These are phyloP conservation scores for Engraulis encrasicolus DNA, from an alignment of 2,113 vertebrate genomes.

Conservation along the genomic window DNA sequence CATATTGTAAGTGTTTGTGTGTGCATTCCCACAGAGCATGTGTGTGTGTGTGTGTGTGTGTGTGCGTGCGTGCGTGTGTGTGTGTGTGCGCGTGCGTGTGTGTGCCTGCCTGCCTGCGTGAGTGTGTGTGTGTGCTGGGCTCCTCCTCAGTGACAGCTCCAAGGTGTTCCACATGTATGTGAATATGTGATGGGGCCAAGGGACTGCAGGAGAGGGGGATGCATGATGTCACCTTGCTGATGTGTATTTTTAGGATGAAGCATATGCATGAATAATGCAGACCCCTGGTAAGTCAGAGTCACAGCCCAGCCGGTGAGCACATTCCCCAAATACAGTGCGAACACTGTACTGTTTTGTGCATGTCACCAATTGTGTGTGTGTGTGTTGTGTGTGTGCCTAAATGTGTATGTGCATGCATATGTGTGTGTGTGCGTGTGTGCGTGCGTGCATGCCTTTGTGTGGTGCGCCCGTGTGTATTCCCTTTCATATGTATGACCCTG, in stretches of 20 bases:
- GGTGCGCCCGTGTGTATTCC: neutral
- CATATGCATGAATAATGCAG: too few species aligned
- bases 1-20: slow-evolving; percentile 1
- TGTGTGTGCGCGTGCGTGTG: neutral
- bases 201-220: neutral
- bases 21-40: too few species aligned
- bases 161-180: neutral
- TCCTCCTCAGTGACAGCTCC: neutral
- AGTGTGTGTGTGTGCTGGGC: neutral
- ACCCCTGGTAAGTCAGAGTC: too few species aligned
- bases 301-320: too few species aligned
- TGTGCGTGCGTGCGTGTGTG: neutral
- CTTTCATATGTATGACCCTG: too few species aligned
- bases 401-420: too few species aligned
- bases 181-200: neutral
- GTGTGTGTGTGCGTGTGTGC: neutral
- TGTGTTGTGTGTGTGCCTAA: neutral
- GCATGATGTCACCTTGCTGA: slow-evolving; percentile 14
- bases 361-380: neutral
- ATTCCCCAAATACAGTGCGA: too few species aligned
- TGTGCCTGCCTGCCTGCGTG: neutral
- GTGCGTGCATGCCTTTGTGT: neutral
- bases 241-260: neutral
- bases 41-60: neutral
- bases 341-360: too few species aligned